A percentile compares a stretch with the other conserved stretches of the same genome.
Evolutionary conservation across 2,888 invertebrate species (phyloP).

Genomic region (Andrena marginata): DNA sequence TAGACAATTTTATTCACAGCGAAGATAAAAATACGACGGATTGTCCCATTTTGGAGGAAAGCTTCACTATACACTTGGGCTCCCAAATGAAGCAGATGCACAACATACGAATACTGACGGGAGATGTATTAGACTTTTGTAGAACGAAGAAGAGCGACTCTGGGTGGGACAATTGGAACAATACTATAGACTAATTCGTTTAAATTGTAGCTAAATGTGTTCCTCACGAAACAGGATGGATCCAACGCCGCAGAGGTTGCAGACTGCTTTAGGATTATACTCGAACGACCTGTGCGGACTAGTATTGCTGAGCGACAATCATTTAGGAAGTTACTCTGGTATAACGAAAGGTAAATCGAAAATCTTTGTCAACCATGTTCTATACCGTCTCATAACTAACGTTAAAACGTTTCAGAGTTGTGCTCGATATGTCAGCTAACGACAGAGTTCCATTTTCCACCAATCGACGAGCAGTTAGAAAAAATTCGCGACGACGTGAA

Average conservation of each 20-base stretch:
- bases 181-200: background rate
- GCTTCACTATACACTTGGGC: conserved; percentile 98
- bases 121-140: conserved; percentile 93
- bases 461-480: conserved; percentile 94
- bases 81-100: conserved; percentile 99
- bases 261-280: conserved; percentile 97
- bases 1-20: conserved; percentile 77
- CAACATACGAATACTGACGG: conserved; percentile 96
- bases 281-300: conserved; percentile 95
- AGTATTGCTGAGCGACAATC: conserved; percentile 92
- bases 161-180: conserved; percentile 70
- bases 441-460: conserved; percentile 97
- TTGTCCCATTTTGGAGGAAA: conserved; percentile 91
- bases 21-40: conserved; percentile 79
- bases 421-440: conserved; percentile 90
- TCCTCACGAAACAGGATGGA: conserved; percentile 84
- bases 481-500: conserved; percentile 88
- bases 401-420: conserved; percentile 86
- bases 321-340: conserved; percentile 88
- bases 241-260: conserved; percentile 92
- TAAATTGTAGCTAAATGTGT: background rate
- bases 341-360: conserved; percentile 86
- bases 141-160: conserved; percentile 86
- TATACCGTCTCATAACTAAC: background rate
- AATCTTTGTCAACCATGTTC: background rate